Percentiles rank a stretch among this genome's conserved stretches.
Conservation (phyloP, 2,888 invertebrate species). For the Lottia scabra region DNA sequence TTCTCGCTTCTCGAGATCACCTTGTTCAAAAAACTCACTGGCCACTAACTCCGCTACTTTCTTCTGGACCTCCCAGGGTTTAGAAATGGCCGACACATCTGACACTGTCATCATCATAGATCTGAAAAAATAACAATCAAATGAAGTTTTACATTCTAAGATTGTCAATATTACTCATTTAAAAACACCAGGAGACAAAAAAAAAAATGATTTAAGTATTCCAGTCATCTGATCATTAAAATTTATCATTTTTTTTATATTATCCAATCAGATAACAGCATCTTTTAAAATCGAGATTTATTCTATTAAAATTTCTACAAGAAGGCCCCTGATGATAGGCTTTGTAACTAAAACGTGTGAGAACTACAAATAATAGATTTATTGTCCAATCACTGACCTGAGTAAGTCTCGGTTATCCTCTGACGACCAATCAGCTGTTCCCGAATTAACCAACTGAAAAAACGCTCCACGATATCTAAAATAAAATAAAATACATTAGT, state of each 20-base stretch:
- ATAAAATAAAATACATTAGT: constrained; percentile 36
- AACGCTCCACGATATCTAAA: constrained; percentile 88
- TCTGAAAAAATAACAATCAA: constrained; percentile 21
- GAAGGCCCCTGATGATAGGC: no score
- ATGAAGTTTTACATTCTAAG: not conserved
- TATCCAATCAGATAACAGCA: no score
- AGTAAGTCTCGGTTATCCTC: constrained; percentile 83
- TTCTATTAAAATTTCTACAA: no score
- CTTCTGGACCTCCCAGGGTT: constrained; percentile 68
- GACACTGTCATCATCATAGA: constrained; percentile 69
- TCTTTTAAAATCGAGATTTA: no score
- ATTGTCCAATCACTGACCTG: constrained; percentile 37
- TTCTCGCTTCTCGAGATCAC: constrained; percentile 65
- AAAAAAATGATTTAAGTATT: no score
- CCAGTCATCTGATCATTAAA: no score
- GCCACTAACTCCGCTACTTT: constrained; percentile 70
- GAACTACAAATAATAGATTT: no score
- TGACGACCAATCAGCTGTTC: constrained; percentile 77
- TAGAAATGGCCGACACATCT: constrained; percentile 67
- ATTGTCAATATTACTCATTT: no score
- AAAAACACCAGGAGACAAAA: no score
- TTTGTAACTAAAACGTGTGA: no score
- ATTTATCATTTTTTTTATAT: no score
- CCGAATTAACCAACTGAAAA: constrained; percentile 77
- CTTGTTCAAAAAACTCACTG: constrained; percentile 68